A percentile compares a stretch with the other conserved stretches of the same genome.
These are phyloP conservation scores for Chrysaora quinquecirrha DNA, from an alignment of 30 jellyfish, hydroid and myxozoan genomes.

Conservation along the genomic window DNA sequence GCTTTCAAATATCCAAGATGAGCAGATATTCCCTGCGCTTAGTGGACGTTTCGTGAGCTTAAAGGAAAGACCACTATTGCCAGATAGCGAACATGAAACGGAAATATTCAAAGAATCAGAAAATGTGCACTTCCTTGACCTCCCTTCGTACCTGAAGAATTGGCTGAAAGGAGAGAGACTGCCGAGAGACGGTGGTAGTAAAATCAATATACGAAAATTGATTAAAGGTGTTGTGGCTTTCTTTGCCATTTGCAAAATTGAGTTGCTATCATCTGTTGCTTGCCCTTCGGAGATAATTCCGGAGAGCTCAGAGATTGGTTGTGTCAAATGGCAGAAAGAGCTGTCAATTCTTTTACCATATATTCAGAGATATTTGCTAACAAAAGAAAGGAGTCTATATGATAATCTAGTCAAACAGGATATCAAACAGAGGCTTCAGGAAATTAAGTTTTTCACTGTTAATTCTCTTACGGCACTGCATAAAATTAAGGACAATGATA, in stretches of 20 bases:
- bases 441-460: constrained; percentile 38
- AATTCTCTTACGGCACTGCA: constrained; percentile 49
- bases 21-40: constrained; percentile 60
- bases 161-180: neutral
- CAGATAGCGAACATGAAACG: constrained; percentile 26
- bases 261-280: constrained; percentile 21
- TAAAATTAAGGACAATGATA: constrained; percentile 33
- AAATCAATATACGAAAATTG: neutral
- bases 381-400: constrained; percentile 13
- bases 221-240: constrained; percentile 50
- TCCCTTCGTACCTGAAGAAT: neutral
- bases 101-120: constrained; percentile 32
- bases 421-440: constrained; percentile 26
- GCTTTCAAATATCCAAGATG: constrained; percentile 34
- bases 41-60: constrained; percentile 42
- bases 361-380: constrained; percentile 55
- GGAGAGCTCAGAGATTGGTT: constrained; percentile 49
- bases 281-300: constrained; percentile 59
- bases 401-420: constrained; percentile 16
- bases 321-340: constrained; percentile 59
- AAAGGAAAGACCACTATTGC: constrained; percentile 55
- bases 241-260: constrained; percentile 44
- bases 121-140: constrained; percentile 29
- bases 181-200: neutral
- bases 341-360: constrained; percentile 39